Base-by-base conservation (phyloP, 2,797 vertebrate genomes). In the Malurus splendens region DNA sequence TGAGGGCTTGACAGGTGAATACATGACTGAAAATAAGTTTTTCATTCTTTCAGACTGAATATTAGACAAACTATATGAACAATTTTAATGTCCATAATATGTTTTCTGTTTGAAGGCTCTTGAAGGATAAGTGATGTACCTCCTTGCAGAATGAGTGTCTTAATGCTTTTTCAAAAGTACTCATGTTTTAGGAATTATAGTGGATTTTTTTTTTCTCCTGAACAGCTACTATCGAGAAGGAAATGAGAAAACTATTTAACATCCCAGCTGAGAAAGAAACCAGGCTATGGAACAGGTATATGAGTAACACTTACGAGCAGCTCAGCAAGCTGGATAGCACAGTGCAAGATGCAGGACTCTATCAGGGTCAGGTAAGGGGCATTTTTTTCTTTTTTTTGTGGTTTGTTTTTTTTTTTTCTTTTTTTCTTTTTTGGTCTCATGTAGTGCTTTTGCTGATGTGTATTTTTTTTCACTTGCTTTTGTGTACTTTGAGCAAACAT, bases 281-380 rank as follows among this genome's bases (percentile, higher is more conserved):
- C 3, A 97, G 99, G 68, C 97, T 99, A 78, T 99, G 99, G 99
- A 99, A 98, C 96, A 99, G 98, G 84, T 99, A 99, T 78, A 98
- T 98, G 98, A 98, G 97, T 96, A 99, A 99, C 92, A 98, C 98
- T 13, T 99, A 99, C 0, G 98, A 99, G 96, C 99, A 98, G 95
- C 96, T 99, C 94, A 99, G 97, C 96, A 99, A 99, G 95, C 97
- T 98, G 28, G 99, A 99, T 95, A 99, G 98, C 96, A 99, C 98
- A 22, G 98, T 99, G 62, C 99, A 99, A 97, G 99, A 99, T 70
- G 98, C 98, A 23, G 99, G 98, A 19, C 98, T 99, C 66, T 99
- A 98, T 96, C 99, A 99, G 88, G 98, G 99, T 55, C 99, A 99
- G 99, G 99, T 99, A 97, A 96, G 94, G 55, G 42, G 1, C 20